Percentiles rank a stretch among this genome's conserved stretches.
These are phyloP conservation scores for Eutrigla gurnardus DNA, from an alignment of 2,797 vertebrate genomes.

Conservation along the genomic window DNA sequence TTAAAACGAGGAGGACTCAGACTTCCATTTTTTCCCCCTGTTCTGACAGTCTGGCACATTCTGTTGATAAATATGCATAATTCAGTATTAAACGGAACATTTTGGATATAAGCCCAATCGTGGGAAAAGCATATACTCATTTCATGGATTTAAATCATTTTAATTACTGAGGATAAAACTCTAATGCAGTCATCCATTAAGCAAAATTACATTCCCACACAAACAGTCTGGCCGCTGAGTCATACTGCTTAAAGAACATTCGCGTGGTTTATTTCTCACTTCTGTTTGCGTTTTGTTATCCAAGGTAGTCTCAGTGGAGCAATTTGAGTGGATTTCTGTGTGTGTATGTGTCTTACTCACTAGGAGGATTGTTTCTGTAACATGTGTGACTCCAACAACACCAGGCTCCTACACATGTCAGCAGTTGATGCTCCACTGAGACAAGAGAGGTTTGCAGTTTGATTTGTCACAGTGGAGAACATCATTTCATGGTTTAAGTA, in stretches of 20 bases:
- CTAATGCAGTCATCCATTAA: slow-evolving; percentile 58
- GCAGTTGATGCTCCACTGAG: too few relatives aligned
- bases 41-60: slow-evolving; percentile 33
- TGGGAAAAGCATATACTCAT: slow-evolving; percentile 45
- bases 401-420: too few relatives aligned
- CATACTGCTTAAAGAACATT: slow-evolving; percentile 23
- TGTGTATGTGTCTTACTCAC: too few relatives aligned
- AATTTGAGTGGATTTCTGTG: too few relatives aligned
- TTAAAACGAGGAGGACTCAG: background rate
- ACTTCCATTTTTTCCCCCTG: background rate
- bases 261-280: slow-evolving; percentile 9
- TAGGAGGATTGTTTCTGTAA: too few relatives aligned
- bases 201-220: background rate
- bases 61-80: slow-evolving; percentile 35
- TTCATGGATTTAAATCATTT: slow-evolving; percentile 59
- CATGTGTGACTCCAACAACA: too few relatives aligned
- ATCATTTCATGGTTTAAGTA: too few relatives aligned
- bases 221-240: background rate
- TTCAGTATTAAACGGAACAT: slow-evolving; percentile 50
- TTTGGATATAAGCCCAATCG: slow-evolving; percentile 31
- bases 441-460: too few relatives aligned
- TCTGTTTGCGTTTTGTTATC: background rate
- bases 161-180: slow-evolving; percentile 50
- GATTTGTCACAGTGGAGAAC: too few relatives aligned
- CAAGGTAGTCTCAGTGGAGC: background rate